A percentile compares a stretch with the other conserved stretches of the same genome.
Evolutionary conservation across 2,888 invertebrate genomes (phyloP).

Genomic region (Drosophila macrospina): DNA sequence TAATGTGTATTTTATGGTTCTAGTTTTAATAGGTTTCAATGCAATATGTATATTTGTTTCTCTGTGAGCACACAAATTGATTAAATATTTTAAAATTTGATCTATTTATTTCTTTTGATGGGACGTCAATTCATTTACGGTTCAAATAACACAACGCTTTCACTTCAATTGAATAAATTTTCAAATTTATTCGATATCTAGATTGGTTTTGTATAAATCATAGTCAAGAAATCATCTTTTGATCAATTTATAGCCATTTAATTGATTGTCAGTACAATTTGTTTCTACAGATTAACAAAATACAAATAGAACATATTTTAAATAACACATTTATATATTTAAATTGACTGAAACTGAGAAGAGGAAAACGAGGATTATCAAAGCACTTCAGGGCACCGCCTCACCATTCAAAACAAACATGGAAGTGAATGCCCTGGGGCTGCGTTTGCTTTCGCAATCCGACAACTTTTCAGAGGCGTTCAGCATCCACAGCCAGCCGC

Average conservation of each 20-base stretch:
- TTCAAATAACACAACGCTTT: conserved; percentile 1
- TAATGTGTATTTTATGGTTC: neutral
- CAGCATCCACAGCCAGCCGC: conserved; percentile 8
- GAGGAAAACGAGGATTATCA: neutral
- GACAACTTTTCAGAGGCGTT: conserved; percentile 25
- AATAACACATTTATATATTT: neutral
- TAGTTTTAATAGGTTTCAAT: neutral
- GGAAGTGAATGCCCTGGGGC: conserved; percentile 21
- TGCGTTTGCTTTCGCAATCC: neutral
- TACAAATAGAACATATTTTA: neutral
- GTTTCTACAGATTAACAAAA: neutral
- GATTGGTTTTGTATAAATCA: conserved; percentile 5
- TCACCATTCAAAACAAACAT: neutral
- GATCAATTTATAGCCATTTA: neutral
- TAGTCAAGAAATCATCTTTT: neutral
- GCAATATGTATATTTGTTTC: neutral
- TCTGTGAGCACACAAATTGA: neutral
- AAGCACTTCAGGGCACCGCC: neutral
- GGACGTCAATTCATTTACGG: neutral
- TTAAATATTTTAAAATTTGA: neutral
- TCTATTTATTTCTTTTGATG: conserved; percentile 9
- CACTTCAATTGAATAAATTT: conserved; percentile 6
- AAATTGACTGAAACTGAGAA: neutral
- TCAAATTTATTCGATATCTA: conserved; percentile 2
- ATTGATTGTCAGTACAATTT: conserved; percentile 5